Percentiles rank a stretch among this genome's conserved stretches.
Evolutionary conservation across 2,113 vertebrate species (phyloP).

Genomic region (Apeltes quadracus): DNA sequence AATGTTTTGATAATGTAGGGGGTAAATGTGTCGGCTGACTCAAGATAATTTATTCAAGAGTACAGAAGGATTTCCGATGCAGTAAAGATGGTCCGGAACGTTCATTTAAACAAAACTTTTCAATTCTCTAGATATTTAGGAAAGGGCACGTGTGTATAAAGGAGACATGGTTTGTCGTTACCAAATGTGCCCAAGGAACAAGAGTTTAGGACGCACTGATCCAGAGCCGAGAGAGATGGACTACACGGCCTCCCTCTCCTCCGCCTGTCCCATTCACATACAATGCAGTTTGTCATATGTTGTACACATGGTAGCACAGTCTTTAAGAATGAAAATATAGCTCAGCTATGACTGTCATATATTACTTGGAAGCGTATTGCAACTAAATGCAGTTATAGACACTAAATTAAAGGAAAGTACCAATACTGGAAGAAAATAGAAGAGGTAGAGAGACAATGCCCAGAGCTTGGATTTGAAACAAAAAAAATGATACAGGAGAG

Average conservation of each 20-base stretch:
- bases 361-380: neutral
- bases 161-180: neutral
- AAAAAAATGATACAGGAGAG: conserved; percentile 7
- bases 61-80: no score
- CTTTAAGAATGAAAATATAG: neutral
- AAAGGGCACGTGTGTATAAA: neutral
- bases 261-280: neutral
- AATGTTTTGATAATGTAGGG: no score
- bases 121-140: no score
- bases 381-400: neutral
- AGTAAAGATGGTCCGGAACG: no score
- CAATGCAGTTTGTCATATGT: conserved; percentile 1
- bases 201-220: neutral
- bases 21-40: no score
- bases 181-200: no score
- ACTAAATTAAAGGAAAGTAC: neutral
- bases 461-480: neutral
- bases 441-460: conserved; percentile 5
- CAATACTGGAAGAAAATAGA: neutral
- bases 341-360: neutral
- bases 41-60: no score
- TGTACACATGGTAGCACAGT: neutral
- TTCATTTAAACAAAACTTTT: no score
- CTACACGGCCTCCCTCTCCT: neutral
- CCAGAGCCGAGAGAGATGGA: neutral